These are phyloP conservation scores for Platygyra sinensis DNA, from an alignment of 64 coral and sea anemone species.

Conservation along the genomic window DNA sequence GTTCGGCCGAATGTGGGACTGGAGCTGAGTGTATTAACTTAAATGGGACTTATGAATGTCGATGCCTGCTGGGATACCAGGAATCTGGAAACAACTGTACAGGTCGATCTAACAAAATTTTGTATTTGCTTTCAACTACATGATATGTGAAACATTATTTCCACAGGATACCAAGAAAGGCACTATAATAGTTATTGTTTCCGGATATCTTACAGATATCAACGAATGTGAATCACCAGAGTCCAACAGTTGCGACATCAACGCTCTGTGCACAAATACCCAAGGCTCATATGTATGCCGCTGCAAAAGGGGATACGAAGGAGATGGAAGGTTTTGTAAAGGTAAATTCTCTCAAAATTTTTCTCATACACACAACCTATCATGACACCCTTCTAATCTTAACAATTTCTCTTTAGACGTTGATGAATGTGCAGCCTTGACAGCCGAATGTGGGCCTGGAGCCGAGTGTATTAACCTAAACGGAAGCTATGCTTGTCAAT, in stretches of 20 bases:
- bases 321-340: slow-evolving; percentile 3
- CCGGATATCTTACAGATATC: neutral
- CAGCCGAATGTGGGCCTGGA: neutral
- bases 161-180: neutral
- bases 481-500: slow-evolving; percentile 9
- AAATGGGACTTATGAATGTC: neutral
- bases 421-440: neutral
- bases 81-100: neutral
- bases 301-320: slow-evolving; percentile 23
- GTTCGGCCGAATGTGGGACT: neutral
- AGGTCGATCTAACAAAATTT: neutral
- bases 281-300: slow-evolving; percentile 51
- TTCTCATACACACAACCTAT: neutral
- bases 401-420: neutral
- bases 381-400: neutral
- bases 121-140: neutral
- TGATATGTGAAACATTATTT: neutral
- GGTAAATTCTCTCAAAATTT: neutral
- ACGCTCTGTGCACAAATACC: slow-evolving; percentile 45
- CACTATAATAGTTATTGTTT: neutral
- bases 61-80: neutral
- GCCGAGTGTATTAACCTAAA: slow-evolving; percentile 1
- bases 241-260: neutral
- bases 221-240: slow-evolving; percentile 27
- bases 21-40: neutral